Evolutionary conservation across 2,888 invertebrate species (phyloP).

Genomic region (Stomorhina lunata): DNA sequence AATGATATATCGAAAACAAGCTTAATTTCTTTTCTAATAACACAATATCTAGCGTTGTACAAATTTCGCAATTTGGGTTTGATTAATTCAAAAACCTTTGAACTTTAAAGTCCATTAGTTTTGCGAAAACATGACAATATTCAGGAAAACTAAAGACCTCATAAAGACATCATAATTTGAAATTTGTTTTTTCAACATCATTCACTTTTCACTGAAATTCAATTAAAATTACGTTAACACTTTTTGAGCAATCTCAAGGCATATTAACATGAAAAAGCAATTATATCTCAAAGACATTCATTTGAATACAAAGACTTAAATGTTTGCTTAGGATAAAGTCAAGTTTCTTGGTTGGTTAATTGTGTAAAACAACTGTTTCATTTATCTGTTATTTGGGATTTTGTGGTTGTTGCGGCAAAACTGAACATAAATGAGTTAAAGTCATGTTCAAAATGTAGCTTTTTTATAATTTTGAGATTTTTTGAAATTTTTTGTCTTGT

Average conservation of each 20-base stretch:
- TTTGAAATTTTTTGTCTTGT: slow-evolving; percentile 20
- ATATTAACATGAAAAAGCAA: background rate
- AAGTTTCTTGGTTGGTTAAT: background rate
- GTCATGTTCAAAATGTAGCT: slow-evolving; percentile 6
- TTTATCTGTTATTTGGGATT: slow-evolving; percentile 8
- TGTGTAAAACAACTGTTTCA: slow-evolving; percentile 39
- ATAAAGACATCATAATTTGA: background rate
- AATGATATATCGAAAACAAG: too few relatives aligned
- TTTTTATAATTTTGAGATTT: background rate
- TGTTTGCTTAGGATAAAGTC: background rate
- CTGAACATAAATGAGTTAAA: background rate
- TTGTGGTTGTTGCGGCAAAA: background rate
- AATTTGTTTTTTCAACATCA: background rate
- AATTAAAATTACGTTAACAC: slow-evolving; percentile 29
- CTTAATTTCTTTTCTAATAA: too few relatives aligned
- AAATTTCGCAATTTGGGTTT: too few relatives aligned
- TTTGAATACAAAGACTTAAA: background rate
- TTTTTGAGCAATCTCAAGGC: background rate
- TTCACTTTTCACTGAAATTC: background rate
- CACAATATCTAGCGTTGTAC: too few relatives aligned
- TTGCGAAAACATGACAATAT: background rate
- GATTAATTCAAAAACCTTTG: too few relatives aligned
- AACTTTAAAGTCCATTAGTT: too few relatives aligned
- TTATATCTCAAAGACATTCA: too few relatives aligned
- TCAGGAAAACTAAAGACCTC: background rate